Evolutionary conservation across 2,113 vertebrate genomes (phyloP).

Genomic region (Corythornis madagascariensis): DNA sequence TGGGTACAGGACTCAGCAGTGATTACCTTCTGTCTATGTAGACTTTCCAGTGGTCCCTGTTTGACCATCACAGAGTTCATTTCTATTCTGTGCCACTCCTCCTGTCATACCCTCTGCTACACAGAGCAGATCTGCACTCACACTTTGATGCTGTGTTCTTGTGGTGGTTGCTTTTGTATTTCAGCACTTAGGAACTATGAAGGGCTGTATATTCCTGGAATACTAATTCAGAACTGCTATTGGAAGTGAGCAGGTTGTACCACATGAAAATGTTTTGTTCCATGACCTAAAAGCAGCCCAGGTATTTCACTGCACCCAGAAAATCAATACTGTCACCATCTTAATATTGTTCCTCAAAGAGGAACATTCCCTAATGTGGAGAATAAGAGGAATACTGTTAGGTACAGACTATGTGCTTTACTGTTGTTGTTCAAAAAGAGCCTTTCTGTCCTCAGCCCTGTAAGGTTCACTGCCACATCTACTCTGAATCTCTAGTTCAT

Average conservation of each 20-base stretch:
- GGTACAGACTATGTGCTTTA: neutral
- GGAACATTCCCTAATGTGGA: neutral
- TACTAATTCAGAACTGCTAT: neutral
- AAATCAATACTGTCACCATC: neutral
- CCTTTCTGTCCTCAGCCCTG: neutral
- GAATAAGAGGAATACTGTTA: neutral
- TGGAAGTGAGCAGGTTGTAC: neutral
- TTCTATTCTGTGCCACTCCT: neutral
- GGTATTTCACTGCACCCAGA: neutral
- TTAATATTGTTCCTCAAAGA: neutral
- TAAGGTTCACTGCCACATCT: neutral
- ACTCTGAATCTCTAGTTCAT: neutral
- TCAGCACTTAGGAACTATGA: neutral
- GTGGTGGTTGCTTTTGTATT: neutral
- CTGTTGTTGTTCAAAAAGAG: neutral
- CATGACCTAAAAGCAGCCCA: neutral
- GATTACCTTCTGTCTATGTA: neutral
- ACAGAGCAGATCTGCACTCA: neutral
- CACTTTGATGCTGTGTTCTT: neutral
- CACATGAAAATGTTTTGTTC: neutral
- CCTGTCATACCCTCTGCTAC: neutral
- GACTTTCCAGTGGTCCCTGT: neutral
- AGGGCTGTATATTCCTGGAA: neutral
- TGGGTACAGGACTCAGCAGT: neutral
- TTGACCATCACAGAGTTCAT: neutral